Evolutionary conservation across 2,797 vertebrate genomes (phyloP).

Genomic region (Dendrocincla tyrannina): DNA sequence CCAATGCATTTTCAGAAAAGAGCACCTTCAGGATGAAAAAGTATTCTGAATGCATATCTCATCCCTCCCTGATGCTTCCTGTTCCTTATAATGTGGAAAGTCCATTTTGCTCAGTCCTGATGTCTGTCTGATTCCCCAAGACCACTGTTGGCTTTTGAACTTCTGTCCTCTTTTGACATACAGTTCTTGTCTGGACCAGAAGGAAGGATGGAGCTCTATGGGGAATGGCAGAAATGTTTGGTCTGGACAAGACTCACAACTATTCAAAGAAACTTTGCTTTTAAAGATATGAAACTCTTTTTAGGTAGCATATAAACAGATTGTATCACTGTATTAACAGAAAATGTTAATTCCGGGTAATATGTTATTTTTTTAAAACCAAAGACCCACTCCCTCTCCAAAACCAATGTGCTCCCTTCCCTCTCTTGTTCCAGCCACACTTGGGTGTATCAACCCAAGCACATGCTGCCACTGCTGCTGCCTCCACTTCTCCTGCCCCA

Average conservation of each 20-base stretch:
- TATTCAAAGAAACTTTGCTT: neutral
- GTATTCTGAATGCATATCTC: neutral
- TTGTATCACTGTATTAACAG: neutral
- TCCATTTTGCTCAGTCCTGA: neutral
- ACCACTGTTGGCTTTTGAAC: neutral
- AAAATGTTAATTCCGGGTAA: neutral
- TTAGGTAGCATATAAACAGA: neutral
- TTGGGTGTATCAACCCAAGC: neutral
- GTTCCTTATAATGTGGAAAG: neutral
- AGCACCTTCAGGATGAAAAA: neutral
- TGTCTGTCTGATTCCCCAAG: neutral
- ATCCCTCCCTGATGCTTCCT: neutral
- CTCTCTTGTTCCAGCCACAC: neutral
- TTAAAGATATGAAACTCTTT: neutral
- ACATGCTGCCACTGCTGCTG: neutral
- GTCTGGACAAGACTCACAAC: neutral
- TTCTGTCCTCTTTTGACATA: neutral
- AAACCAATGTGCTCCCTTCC: rapidly evolving
- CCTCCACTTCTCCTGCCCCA: neutral
- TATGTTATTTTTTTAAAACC: neutral
- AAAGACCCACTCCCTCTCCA: neutral
- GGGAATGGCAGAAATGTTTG: neutral
- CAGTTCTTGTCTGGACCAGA: neutral
- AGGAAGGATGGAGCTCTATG: neutral
- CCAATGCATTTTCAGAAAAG: neutral